Conservation (phyloP, 2,888 invertebrate genomes). For the Alsophila aescularia region DNA sequence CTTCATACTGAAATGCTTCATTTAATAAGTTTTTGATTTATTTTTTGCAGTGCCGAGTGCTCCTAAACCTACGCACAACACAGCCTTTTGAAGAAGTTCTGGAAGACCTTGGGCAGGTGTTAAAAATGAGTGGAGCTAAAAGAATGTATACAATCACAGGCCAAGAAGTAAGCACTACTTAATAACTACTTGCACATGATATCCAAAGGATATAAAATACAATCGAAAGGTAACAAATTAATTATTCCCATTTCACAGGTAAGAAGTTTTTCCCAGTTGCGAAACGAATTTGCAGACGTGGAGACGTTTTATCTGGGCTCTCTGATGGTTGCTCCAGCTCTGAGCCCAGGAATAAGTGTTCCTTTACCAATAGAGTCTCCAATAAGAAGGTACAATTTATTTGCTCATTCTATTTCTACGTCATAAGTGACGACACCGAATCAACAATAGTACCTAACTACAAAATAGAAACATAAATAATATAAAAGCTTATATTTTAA, state of each 20-base stretch:
- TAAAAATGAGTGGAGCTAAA: slow-evolving; percentile 95
- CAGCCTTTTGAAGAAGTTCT: slow-evolving; percentile 98
- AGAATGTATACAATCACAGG: slow-evolving; percentile 96
- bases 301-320: slow-evolving; percentile 94
- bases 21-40: neutral
- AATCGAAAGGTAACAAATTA: too few species aligned
- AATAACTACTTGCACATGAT: too few species aligned
- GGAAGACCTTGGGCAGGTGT: slow-evolving; percentile 95
- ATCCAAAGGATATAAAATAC: neutral
- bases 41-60: slow-evolving; percentile 90
- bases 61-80: slow-evolving; percentile 95
- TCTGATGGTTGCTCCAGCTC: slow-evolving; percentile 66
- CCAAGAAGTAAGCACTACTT: slow-evolving; percentile 88
- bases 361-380: slow-evolving; percentile 77
- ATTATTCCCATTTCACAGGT: slow-evolving; percentile 86
- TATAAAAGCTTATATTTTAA: too few species aligned
- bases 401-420: neutral
- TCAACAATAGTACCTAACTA: too few species aligned
- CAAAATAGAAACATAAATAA: too few species aligned
- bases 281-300: slow-evolving; percentile 96
- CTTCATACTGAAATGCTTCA: too few species aligned
- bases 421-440: too few species aligned
- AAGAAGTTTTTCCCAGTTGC: slow-evolving; percentile 95
- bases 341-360: slow-evolving; percentile 72
- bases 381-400: slow-evolving; percentile 63